Base-by-base conservation (phyloP, 2,797 vertebrate genomes). In the Fundulus diaphanus region DNA sequence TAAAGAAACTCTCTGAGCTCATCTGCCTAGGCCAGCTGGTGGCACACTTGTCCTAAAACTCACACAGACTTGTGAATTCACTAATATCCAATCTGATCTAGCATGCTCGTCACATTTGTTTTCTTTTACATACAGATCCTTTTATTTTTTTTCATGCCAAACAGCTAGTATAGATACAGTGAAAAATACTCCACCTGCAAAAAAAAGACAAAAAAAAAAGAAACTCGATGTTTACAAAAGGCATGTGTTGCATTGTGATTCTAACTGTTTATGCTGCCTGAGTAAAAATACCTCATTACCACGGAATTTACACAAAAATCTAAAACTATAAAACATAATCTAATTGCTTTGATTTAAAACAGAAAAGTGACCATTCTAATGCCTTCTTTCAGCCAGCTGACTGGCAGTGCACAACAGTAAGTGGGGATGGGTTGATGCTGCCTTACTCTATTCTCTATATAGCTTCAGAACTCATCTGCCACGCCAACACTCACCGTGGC, bases 31-130 rank as follows among this genome's bases (percentile, higher is more conserved):
- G 82, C 86, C 88, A 88, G 88, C 68, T 89, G 86, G 81, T 89
- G 90, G 90, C 88, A 89, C 82, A 86, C 85, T 88, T 88, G 86
- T 83, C 87, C 85, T 84, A 85, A 85, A 85, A 78, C 70, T 77
- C 44, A 52, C 31, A 78, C 56, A 73, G 57, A 82, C 66, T 70
- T 77, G 70, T 78, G 77, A 72, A 71, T 79, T 80, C 27, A 72
- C 69, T 81, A 66, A 74, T 74, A 57, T 67, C 71, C 69, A 22
- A 73, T 79, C 76, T 72, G 31, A 20, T 31, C 66, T 22, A 5
- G 18, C 3, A 35, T 22, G 57, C 9, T 11, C 5, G 57, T 35
- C 22, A 35, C 31, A 35, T 49, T 31, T 31, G 27, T 31, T 13
- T 29, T 57, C 54, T 16, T 31, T 31, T 33, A 31, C 27, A 31